Evolutionary conservation across 1,140 invertebrate species (phyloP), one percentile per base, ranked within the genome.

Genomic region (Lerema accius): DNA sequence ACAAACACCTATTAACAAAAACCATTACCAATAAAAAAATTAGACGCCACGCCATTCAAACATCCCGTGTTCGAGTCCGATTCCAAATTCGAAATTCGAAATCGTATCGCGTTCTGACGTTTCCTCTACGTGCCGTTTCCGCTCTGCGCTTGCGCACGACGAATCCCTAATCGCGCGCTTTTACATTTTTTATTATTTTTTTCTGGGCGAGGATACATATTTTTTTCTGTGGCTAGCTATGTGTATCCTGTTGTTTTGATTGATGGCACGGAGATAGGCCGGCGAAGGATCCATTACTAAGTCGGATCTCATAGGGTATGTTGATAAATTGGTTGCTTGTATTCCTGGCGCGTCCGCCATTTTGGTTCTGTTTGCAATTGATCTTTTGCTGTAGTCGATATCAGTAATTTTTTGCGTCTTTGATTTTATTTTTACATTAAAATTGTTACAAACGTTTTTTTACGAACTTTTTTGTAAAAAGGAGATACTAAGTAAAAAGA

Each of bases 111-210:
- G 86, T 89, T 78, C 84, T 87, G 81, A 84, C 86, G 86, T 87
- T 89, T 89, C 86, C 86, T 86, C 84, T 89, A 89, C 86, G 86
- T 89, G 86, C 84, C 69, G 83, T 85, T 86, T 89, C 86, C 86
- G 84, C 73, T 73, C 73, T 71, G 73, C 73, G 80, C 76, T 79
- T 63, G 80, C 84, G 84, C 83, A 75, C 68, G 26, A 73, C 79
- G 86, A 81, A 89, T 89, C 82, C 65, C 67, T 89, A 87, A 89
- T 87, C 79, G 80, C 73, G 69, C 65, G 73, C 77, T 80, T 82
- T 85, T 88, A 80, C 73, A 84, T 81, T 81, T 73, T 68, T 76
- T 78, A 78, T 80, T 78, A n/a, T 19, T 78, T 77, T 76, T 66
- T 65, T 63, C 51, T 76, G 48, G 26, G 42, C 42, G 58, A 71